phyloP scores from a whole-genome alignment of 2,113 vertebrate species.

The Cyphomyrus plagiostoma region DNA sequence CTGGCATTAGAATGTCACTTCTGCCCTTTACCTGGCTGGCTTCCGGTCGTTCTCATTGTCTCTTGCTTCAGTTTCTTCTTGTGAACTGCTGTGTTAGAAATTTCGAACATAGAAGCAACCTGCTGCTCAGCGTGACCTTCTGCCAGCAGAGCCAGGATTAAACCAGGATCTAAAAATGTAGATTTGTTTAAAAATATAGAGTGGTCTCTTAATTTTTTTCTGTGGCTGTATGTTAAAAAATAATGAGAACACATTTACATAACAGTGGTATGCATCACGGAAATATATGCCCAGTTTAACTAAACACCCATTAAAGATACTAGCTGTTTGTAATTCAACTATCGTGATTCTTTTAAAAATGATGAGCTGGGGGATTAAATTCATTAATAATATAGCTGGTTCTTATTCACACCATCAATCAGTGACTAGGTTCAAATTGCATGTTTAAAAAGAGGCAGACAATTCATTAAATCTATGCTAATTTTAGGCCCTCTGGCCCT shows the following conservation, averaged over 20 bases:
- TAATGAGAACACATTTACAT: neutral
- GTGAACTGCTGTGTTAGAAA: too few species aligned
- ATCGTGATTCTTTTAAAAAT: neutral
- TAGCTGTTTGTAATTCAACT: neutral
- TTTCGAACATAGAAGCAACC: too few species aligned
- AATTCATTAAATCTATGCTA: neutral
- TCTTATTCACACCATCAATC: neutral
- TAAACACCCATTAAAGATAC: neutral
- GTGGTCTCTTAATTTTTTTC: too few species aligned
- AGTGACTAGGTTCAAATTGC: neutral
- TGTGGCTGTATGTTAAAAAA: neutral
- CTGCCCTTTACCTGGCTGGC: too few species aligned
- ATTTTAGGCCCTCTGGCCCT: neutral
- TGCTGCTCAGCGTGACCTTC: too few species aligned
- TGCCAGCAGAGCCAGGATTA: too few species aligned
- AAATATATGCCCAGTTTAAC: neutral
- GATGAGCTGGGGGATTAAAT: neutral
- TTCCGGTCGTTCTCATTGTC: too few species aligned
- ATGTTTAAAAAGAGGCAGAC: neutral
- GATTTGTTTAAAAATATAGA: too few species aligned
- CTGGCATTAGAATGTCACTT: too few species aligned
- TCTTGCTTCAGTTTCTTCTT: too few species aligned
- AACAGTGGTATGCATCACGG: neutral
- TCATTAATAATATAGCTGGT: neutral
- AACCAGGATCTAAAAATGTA: too few species aligned